Percentiles rank a stretch among this genome's conserved stretches.
Conservation (phyloP, 2,113 vertebrate genomes). For the Aythya baeri region DNA sequence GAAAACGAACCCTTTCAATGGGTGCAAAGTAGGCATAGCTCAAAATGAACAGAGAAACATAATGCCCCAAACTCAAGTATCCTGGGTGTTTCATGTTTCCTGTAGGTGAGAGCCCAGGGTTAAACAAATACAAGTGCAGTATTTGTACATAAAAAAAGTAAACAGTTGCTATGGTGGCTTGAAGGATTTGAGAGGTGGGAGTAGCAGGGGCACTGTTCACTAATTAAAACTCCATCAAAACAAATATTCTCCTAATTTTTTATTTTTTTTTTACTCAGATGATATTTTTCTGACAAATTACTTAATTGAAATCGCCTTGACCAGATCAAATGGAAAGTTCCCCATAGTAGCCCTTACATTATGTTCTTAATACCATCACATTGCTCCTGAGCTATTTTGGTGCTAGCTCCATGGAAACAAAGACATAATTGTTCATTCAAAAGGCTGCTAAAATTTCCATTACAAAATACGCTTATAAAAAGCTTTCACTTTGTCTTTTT, state of each 20-base stretch:
- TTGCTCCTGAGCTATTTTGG: slow-evolving; percentile 16
- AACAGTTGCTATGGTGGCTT: neutral
- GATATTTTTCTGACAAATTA: neutral
- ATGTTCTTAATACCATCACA: slow-evolving; percentile 8
- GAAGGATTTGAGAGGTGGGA: neutral
- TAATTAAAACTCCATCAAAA: neutral
- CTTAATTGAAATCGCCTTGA: neutral
- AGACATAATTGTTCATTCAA: slow-evolving; percentile 51
- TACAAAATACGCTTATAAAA: slow-evolving; percentile 42
- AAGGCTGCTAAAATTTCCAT: slow-evolving; percentile 60
- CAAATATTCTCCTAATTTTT: neutral
- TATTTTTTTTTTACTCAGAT: neutral
- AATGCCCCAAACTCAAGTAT: neutral
- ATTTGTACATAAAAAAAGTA: neutral
- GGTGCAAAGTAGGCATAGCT: neutral
- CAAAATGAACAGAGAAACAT: neutral
- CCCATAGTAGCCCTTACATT: neutral
- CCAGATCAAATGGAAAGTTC: neutral
- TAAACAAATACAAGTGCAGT: neutral
- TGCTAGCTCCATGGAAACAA: slow-evolving; percentile 66
- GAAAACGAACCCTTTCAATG: neutral
- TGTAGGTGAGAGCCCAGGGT: neutral
- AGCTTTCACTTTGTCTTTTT: slow-evolving; percentile 31
- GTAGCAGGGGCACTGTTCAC: neutral
- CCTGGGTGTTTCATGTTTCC: neutral